Percentiles rank a stretch among this genome's conserved stretches.
Conservation (phyloP, 2,113 vertebrate genomes). For the Genyomyrus donnyi region DNA sequence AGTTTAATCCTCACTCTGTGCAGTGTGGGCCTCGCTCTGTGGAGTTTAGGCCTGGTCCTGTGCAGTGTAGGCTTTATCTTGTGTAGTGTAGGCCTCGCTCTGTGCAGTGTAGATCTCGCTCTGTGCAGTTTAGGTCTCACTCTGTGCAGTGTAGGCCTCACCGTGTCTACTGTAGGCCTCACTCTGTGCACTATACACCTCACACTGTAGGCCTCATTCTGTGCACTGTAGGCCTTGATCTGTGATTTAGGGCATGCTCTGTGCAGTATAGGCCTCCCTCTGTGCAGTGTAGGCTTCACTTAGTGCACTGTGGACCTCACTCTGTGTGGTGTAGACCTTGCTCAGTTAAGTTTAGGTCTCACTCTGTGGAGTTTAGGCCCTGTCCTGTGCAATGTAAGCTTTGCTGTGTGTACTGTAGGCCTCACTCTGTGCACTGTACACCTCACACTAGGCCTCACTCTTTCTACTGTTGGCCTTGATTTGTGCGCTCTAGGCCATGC, state of each 20-base stretch:
- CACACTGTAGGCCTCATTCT: background rate
- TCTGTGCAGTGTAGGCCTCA: background rate
- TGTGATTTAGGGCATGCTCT: too few relatives aligned
- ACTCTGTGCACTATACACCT: background rate
- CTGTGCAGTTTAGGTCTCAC: background rate
- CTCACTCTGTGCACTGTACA: too few relatives aligned
- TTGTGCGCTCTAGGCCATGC: background rate
- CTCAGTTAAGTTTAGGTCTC: background rate
- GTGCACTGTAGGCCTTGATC: background rate
- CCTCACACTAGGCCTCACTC: too few relatives aligned
- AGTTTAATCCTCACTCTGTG: background rate
- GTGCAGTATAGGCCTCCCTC: background rate
- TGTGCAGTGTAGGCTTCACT: too few relatives aligned
- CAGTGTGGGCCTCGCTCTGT: background rate
- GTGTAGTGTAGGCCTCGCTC: background rate
- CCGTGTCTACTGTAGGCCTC: background rate
- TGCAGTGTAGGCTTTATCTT: background rate
- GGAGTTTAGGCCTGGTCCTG: background rate
- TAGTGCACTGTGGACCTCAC: too few relatives aligned
- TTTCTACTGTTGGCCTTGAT: background rate
- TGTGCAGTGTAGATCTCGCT: background rate
- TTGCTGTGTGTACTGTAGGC: too few relatives aligned
- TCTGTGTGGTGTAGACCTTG: too few relatives aligned
- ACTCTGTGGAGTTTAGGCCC: background rate
- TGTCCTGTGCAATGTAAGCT: background rate